Percentiles rank a stretch among this genome's conserved stretches.
Evolutionary conservation across 2,888 invertebrate species (phyloP).

Genomic region (Biston stratarius): DNA sequence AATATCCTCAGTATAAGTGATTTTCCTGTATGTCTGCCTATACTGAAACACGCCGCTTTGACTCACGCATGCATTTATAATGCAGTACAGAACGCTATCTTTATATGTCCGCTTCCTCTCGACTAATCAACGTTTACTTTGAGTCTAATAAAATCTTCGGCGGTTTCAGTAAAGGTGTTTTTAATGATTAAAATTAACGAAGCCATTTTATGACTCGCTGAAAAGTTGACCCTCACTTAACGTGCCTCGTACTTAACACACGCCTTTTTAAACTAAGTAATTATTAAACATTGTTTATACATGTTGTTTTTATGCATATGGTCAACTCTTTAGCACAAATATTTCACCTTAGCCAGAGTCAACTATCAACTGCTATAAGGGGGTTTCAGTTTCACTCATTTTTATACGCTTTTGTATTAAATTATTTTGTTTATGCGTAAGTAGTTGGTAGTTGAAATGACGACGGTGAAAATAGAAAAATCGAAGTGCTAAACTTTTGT

Average conservation of each 20-base stretch:
- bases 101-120: constrained; percentile 52
- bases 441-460: constrained; percentile 84
- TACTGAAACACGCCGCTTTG: constrained; percentile 76
- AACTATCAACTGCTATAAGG: constrained; percentile 81
- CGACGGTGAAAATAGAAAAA: constrained; percentile 75
- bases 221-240: constrained; percentile 66
- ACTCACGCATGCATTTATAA: constrained; percentile 60
- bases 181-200: constrained; percentile 74
- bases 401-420: constrained; percentile 67
- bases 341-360: constrained; percentile 75
- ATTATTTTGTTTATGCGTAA: constrained; percentile 65
- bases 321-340: constrained; percentile 71
- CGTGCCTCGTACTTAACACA: constrained; percentile 16
- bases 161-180: constrained; percentile 79
- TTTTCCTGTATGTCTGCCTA: constrained; percentile 74
- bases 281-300: constrained; percentile 1
- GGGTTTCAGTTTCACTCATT: constrained; percentile 75
- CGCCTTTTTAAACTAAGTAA: constrained; percentile 5
- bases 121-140: constrained; percentile 19
- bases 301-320: constrained; percentile 40
- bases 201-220: constrained; percentile 73
- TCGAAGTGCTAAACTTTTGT: constrained; percentile 61
- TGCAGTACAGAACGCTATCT: constrained; percentile 50
- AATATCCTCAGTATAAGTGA: constrained; percentile 85
- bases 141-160: constrained; percentile 56